Evolutionary conservation across 2,888 invertebrate species (phyloP), one percentile per base, ranked within the genome.

Genomic region (Nemotelus pantherinus): DNA sequence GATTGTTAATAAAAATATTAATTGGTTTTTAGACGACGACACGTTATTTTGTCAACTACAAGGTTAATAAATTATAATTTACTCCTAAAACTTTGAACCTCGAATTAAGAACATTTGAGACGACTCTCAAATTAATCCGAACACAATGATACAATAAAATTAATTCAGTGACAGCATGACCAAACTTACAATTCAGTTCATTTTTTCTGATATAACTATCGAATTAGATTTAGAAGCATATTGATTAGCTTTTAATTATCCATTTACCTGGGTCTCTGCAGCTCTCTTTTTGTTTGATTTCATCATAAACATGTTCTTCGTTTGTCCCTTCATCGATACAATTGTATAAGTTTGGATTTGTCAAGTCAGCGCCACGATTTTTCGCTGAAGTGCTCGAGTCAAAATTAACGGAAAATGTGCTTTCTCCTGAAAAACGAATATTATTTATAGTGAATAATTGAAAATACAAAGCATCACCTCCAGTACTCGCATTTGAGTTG

Each of bases 251-350:
- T 77, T 57, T 78, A 76, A 57, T 77, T 39, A 50, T 7, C 44
- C 5, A 85, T 87, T 87, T 87, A 92, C 93, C 93, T 80, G 89
- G 86, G 85, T 89, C 89, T 80, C 91, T 91, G 80, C 83, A 86
- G 77, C 90, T 91, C 81, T 93, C 94, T 84, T 94, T 94, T 74
- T 94, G 93, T 83, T 95, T 95, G 81, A 96, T 95, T 87, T 96
- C 96, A 85, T 95, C 95, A 83, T 96, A 96, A 0, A 96, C 92
- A 83, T 96, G 95, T 82, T 96, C 95, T 77, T 93, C 86, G 82
- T 92, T 93, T 77, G 91, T 91, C 75, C 92, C 90, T 81, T 94
- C 93, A 71, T 93, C 93, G 80, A 94, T 93, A 82, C 92, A 93
- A 82, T 95, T 93, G 84, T 96, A 96, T 76, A 95, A 90, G 82